Evolutionary conservation across 2,888 invertebrate genomes (phyloP).

Genomic region (Tillus elongatus): DNA sequence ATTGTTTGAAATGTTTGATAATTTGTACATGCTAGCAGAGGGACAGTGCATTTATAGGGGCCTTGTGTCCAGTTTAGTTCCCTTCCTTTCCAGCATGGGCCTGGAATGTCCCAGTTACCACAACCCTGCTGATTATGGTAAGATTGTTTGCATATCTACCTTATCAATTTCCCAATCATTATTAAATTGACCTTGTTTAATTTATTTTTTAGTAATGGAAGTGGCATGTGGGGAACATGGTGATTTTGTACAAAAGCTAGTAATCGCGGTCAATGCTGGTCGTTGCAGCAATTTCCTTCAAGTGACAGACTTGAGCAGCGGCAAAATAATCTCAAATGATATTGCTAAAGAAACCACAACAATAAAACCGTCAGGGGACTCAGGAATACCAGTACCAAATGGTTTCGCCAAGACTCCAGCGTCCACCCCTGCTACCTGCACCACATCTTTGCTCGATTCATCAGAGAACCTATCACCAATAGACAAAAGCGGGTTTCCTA

Average conservation of each 20-base stretch:
- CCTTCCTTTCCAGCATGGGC: slow-evolving; percentile 76
- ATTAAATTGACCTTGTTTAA: not conserved
- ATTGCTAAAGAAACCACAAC: slow-evolving; percentile 43
- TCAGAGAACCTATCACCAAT: slow-evolving; percentile 39
- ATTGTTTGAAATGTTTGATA: slow-evolving; percentile 92
- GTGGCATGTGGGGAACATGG: slow-evolving; percentile 94
- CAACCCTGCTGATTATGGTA: slow-evolving; percentile 94
- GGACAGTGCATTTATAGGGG: slow-evolving; percentile 93
- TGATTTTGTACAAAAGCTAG: slow-evolving; percentile 75
- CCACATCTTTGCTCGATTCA: slow-evolving; percentile 43
- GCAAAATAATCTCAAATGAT: slow-evolving; percentile 47
- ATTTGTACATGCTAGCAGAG: slow-evolving; percentile 82
- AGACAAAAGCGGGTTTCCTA: slow-evolving; percentile 65
- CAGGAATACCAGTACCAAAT: slow-evolving; percentile 29
- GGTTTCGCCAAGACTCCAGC: slow-evolving; percentile 35
- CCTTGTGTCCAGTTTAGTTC: slow-evolving; percentile 70
- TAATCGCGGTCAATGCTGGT: slow-evolving; percentile 74
- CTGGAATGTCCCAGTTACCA: slow-evolving; percentile 90
- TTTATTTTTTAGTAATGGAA: slow-evolving; percentile 90
- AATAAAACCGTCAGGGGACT: slow-evolving; percentile 33
- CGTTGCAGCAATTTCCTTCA: slow-evolving; percentile 54
- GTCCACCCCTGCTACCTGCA: slow-evolving; percentile 43
- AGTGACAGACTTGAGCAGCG: slow-evolving; percentile 37
- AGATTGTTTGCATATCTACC: slow-evolving; percentile 27
- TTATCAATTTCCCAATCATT: not conserved